These are phyloP conservation scores for Psittacara wagleri DNA, from an alignment of 2,113 vertebrate genomes.

Conservation along the genomic window DNA sequence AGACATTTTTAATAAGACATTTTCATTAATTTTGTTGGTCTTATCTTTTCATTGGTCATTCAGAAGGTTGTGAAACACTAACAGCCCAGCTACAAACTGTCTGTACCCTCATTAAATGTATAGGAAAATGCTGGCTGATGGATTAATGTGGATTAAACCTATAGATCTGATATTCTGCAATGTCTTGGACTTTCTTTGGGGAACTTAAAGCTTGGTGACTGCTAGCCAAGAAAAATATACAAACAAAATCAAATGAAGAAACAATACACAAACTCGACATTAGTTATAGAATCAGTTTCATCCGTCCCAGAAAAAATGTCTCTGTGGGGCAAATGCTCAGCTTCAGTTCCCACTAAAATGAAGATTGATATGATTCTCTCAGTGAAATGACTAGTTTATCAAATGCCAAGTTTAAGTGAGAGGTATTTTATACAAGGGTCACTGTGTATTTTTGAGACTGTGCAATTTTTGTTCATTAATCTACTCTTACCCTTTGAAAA, in stretches of 20 bases:
- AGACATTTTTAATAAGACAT: too few relatives aligned
- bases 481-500: not conserved
- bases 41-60: too few relatives aligned
- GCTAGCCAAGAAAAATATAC: not conserved
- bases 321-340: not conserved
- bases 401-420: not conserved
- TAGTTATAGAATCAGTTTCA: not conserved
- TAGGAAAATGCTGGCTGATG: not conserved
- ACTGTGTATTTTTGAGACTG: not conserved
- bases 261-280: not conserved
- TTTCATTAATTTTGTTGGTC: not conserved
- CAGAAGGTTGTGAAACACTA: not conserved
- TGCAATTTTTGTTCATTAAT: not conserved
- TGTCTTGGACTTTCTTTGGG: not conserved
- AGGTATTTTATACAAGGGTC: not conserved
- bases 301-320: not conserved
- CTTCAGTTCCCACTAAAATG: not conserved
- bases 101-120: not conserved
- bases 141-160: not conserved
- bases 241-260: not conserved
- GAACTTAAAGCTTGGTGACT: not conserved
- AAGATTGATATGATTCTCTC: not conserved
- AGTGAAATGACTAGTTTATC: not conserved
- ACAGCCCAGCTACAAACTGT: not conserved
- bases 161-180: too few relatives aligned